These are phyloP conservation scores for Nematostella vectensis DNA, from an alignment of 92 coral and sea anemone genomes.

Conservation along the genomic window DNA sequence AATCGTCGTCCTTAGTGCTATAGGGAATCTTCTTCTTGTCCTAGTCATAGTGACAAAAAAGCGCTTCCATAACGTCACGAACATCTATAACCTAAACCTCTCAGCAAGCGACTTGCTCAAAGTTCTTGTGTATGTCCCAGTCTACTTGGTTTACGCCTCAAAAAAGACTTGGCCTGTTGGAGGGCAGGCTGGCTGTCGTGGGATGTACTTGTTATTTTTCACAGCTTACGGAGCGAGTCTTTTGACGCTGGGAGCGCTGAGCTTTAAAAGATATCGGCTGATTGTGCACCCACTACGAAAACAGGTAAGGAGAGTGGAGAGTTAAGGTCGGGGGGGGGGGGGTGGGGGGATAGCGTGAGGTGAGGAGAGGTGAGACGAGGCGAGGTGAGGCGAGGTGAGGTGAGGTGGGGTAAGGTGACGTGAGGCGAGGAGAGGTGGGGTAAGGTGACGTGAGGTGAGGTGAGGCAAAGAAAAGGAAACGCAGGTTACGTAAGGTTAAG, in stretches of 20 bases:
- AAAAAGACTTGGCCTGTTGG: slow-evolving; percentile 30
- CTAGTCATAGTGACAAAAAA: slow-evolving; percentile 42
- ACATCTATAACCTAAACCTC: slow-evolving; percentile 52
- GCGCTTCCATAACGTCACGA: slow-evolving; percentile 44
- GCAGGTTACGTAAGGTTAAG: too few species aligned
- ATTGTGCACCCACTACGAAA: slow-evolving; percentile 47
- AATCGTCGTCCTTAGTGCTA: slow-evolving; percentile 24
- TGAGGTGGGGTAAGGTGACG: too few species aligned
- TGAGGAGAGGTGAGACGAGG: too few species aligned
- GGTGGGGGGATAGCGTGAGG: too few species aligned
- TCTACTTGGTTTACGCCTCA: slow-evolving; percentile 44
- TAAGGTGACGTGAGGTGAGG: too few species aligned
- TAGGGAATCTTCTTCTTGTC: slow-evolving; percentile 52
- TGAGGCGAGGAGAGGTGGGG: too few species aligned
- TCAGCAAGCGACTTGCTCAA: slow-evolving; percentile 57
- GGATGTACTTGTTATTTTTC: slow-evolving; percentile 20
- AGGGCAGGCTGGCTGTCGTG: slow-evolving; percentile 28
- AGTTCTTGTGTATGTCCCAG: slow-evolving; percentile 40
- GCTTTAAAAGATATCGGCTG: slow-evolving; percentile 57
- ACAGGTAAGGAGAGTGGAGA: slow-evolving; percentile 51
- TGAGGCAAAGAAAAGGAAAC: too few species aligned
- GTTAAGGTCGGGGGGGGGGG: too few species aligned
- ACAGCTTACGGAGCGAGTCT: slow-evolving; percentile 33
- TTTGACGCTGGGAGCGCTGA: slow-evolving; percentile 40
- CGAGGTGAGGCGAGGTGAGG: too few species aligned